These are phyloP conservation scores for Pangasius larnaudii DNA, from an alignment of 2,797 vertebrate genomes.

Conservation along the genomic window DNA sequence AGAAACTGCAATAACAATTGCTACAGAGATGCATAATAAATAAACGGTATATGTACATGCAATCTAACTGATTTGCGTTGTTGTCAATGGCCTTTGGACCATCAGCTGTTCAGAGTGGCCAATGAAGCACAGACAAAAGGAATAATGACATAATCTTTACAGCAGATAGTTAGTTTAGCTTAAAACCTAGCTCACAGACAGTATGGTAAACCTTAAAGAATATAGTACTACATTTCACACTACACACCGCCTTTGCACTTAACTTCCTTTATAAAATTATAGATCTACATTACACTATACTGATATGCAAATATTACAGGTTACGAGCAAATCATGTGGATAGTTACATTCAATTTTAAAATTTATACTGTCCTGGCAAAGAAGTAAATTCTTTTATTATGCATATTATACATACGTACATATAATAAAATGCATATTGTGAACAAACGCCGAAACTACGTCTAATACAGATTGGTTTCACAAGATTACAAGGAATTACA, in stretches of 20 bases:
- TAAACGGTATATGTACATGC: slow-evolving; percentile 21
- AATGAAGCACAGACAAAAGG: neutral
- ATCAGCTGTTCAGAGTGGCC: slow-evolving; percentile 48
- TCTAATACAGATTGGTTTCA: neutral
- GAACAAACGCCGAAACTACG: neutral
- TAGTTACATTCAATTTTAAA: neutral
- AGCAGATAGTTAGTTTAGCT: neutral
- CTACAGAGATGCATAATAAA: slow-evolving; percentile 33
- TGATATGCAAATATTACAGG: neutral
- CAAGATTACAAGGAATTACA: neutral
- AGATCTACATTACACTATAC: neutral
- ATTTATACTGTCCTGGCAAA: neutral
- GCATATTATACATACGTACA: neutral
- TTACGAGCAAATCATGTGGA: neutral
- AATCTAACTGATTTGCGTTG: slow-evolving; percentile 59
- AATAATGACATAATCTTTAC: neutral
- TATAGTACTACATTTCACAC: too few relatives aligned
- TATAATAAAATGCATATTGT: neutral
- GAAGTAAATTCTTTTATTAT: neutral
- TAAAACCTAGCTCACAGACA: neutral
- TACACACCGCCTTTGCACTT: neutral
- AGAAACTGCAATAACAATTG: slow-evolving; percentile 25
- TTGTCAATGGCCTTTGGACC: slow-evolving; percentile 72
- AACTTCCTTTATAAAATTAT: neutral
- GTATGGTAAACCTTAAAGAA: neutral